Evolutionary conservation across 1,140 invertebrate genomes (phyloP).

Genomic region (Orius insidiosus): DNA sequence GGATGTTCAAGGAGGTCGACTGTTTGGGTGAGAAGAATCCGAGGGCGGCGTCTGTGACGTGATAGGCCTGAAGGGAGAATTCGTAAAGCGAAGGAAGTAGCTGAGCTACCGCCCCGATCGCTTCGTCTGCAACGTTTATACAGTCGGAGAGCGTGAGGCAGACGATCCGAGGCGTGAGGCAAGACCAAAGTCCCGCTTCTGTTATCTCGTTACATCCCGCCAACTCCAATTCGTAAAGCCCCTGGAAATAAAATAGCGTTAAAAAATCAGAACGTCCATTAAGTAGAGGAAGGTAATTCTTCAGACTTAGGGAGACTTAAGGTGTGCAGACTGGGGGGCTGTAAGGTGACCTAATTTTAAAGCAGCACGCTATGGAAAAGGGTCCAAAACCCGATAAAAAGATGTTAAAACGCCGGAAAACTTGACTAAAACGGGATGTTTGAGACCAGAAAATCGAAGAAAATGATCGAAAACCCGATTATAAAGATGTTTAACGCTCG

Average conservation of each 20-base stretch:
- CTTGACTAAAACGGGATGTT: too few species aligned
- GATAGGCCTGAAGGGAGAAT: slow-evolving; percentile 78
- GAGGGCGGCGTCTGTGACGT: slow-evolving; percentile 88
- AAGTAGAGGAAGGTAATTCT: too few species aligned
- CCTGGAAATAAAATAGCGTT: slow-evolving; percentile 34
- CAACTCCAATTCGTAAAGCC: slow-evolving; percentile 71
- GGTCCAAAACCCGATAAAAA: too few species aligned
- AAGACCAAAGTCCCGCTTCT: slow-evolving; percentile 83
- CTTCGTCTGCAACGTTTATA: slow-evolving; percentile 91
- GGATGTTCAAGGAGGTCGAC: slow-evolving; percentile 65
- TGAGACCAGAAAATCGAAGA: too few species aligned
- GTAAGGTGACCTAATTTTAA: too few species aligned
- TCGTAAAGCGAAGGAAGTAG: slow-evolving; percentile 79
- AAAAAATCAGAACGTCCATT: too few species aligned
- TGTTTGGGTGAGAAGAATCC: slow-evolving; percentile 87
- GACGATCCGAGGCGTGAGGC: slow-evolving; percentile 73
- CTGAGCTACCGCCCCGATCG: slow-evolving; percentile 72
- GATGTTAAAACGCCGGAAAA: too few species aligned
- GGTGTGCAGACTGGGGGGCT: too few species aligned
- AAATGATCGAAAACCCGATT: too few species aligned
- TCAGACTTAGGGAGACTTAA: too few species aligned
- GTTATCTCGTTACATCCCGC: slow-evolving; percentile 90
- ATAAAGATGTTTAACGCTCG: too few species aligned
- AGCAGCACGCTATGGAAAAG: too few species aligned
- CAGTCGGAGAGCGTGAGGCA: slow-evolving; percentile 82